phyloP scores from a whole-genome alignment of 2,113 vertebrate species.

The Lutjanus erythropterus region DNA sequence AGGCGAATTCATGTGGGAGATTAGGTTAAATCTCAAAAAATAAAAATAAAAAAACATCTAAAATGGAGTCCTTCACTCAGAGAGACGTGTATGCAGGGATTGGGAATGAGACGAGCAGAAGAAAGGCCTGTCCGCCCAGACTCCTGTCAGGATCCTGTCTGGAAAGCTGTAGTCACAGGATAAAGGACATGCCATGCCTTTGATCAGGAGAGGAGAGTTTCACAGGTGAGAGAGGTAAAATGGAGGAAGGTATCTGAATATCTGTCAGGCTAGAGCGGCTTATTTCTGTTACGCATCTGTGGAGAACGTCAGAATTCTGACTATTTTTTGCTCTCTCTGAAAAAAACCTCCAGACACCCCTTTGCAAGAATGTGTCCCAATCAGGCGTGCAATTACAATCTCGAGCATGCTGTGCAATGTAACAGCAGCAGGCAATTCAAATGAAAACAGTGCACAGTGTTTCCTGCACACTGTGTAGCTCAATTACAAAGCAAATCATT shows the following conservation, averaged over 20 bases:
- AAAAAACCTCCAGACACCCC: slow-evolving; percentile 46
- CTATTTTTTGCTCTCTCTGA: slow-evolving; percentile 45
- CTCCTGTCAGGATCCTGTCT: slow-evolving; percentile 64
- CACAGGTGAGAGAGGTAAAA: slow-evolving; percentile 69
- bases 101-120: slow-evolving; percentile 57
- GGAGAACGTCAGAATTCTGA: slow-evolving; percentile 28
- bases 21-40: slow-evolving; percentile 52
- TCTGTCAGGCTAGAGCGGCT: slow-evolving; percentile 61
- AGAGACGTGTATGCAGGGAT: slow-evolving; percentile 42
- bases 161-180: slow-evolving; percentile 66
- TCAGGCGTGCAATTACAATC: slow-evolving; percentile 78
- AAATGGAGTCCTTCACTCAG: slow-evolving; percentile 55
- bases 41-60: slow-evolving; percentile 12
- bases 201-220: slow-evolving; percentile 75
- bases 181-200: slow-evolving; percentile 75
- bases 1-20: slow-evolving; percentile 40
- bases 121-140: slow-evolving; percentile 68
- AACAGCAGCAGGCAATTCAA: slow-evolving; percentile 59
- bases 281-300: slow-evolving; percentile 55
- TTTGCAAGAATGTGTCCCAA: slow-evolving; percentile 63
- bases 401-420: slow-evolving; percentile 57
- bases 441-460: slow-evolving; percentile 57
- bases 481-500: slow-evolving; percentile 68
- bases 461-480: slow-evolving; percentile 58
- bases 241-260: slow-evolving; percentile 73